Conservation (phyloP, 1,140 invertebrate species). For the Drosophila punjabiensis region DNA sequence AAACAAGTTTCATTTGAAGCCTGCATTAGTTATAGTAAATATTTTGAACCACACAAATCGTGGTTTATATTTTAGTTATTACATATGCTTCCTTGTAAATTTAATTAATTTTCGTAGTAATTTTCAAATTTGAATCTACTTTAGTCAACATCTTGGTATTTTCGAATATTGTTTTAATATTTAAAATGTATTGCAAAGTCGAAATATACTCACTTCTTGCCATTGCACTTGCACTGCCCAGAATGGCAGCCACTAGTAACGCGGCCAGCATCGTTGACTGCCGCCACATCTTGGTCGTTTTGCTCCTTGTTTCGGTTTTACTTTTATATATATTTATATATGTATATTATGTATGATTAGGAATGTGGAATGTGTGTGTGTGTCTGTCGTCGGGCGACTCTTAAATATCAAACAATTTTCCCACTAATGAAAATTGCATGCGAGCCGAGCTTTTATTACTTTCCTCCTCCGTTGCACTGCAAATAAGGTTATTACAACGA, state of each 20-base stretch:
- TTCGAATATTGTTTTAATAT: background rate
- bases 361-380: slow-evolving; percentile 58
- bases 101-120: background rate
- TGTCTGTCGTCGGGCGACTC: slow-evolving; percentile 32
- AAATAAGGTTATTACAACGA: slow-evolving; percentile 46
- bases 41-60: background rate
- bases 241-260: slow-evolving; percentile 71
- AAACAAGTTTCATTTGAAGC: too few relatives aligned
- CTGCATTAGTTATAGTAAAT: background rate
- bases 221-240: slow-evolving; percentile 65
- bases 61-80: background rate
- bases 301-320: slow-evolving; percentile 21
- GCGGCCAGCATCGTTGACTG: slow-evolving; percentile 82
- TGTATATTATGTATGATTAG: slow-evolving; percentile 24
- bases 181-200: background rate
- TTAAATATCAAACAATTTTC: slow-evolving; percentile 65
- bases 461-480: slow-evolving; percentile 49
- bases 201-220: slow-evolving; percentile 60
- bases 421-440: slow-evolving; percentile 74
- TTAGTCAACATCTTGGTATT: background rate
- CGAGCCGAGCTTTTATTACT: slow-evolving; percentile 63
- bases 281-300: slow-evolving; percentile 75
- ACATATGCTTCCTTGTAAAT: background rate
- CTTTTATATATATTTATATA: slow-evolving; percentile 35
- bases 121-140: background rate